These are phyloP conservation scores for Alligator sinensis DNA, from an alignment of 2,113 vertebrate genomes.

Conservation along the genomic window DNA sequence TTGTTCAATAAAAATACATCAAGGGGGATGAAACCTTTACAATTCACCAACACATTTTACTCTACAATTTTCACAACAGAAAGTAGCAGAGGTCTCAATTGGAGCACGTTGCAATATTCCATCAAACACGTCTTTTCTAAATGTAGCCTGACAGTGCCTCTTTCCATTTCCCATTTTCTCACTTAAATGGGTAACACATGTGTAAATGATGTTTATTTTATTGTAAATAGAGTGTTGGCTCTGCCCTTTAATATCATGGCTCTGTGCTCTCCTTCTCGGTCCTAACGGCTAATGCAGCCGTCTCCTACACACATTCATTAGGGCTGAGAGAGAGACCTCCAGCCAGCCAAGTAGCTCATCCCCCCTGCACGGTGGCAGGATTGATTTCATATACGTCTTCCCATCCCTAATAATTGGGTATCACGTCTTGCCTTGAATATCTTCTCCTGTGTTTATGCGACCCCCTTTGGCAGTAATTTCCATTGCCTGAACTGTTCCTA, in stretches of 20 bases:
- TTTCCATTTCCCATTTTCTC: constrained; percentile 66
- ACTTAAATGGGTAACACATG: constrained; percentile 67
- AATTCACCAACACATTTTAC: constrained; percentile 68
- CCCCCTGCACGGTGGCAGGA: not conserved
- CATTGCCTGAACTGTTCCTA: not conserved
- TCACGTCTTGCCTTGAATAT: constrained; percentile 15
- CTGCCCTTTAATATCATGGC: constrained; percentile 29
- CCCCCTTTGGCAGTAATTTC: not conserved
- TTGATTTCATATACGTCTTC: constrained; percentile 1
- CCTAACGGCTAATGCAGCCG: constrained; percentile 16
- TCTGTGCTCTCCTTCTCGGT: not conserved
- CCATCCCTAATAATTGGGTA: not conserved
- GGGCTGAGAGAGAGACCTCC: not conserved
- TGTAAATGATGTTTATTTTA: constrained; percentile 67
- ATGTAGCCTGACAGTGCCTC: constrained; percentile 67
- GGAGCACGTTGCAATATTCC: constrained; percentile 63
- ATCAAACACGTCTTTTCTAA: constrained; percentile 69
- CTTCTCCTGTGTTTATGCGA: not conserved
- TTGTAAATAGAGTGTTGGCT: constrained; percentile 67
- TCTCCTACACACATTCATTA: not conserved
- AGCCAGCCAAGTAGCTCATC: not conserved
- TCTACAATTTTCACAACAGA: constrained; percentile 74
- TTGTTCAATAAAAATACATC: constrained; percentile 75
- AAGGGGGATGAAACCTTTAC: constrained; percentile 73
- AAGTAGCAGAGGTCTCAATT: constrained; percentile 61